Evolutionary conservation across 2,113 vertebrate genomes (phyloP).

Genomic region (Bagarius yarrelli): DNA sequence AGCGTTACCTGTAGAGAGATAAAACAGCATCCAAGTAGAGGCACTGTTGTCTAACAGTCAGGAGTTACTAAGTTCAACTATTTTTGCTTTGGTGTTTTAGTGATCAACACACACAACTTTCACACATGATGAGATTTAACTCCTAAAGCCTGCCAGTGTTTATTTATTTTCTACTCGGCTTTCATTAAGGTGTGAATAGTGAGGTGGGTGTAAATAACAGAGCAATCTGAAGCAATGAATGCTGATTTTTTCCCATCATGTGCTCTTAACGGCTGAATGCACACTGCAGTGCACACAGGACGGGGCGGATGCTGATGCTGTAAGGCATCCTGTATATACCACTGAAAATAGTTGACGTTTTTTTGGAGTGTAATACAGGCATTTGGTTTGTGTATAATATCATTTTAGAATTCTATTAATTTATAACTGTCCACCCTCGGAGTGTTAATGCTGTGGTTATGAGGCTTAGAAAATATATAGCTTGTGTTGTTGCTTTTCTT

Average conservation of each 20-base stretch:
- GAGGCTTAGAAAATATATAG: neutral
- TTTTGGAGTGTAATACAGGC: neutral
- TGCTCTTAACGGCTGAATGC: constrained; percentile 43
- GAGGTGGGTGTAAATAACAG: constrained; percentile 35
- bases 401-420: neutral
- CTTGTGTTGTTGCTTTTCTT: neutral
- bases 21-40: constrained; percentile 42
- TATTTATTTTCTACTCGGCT: constrained; percentile 28
- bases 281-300: constrained; percentile 25
- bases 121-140: constrained; percentile 20
- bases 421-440: neutral
- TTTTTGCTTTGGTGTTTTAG: constrained; percentile 14
- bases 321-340: constrained; percentile 8
- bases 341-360: constrained; percentile 22
- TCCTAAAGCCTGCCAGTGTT: constrained; percentile 45
- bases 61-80: constrained; percentile 15
- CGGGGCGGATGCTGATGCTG: neutral
- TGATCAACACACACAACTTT: constrained; percentile 23
- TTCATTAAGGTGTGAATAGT: constrained; percentile 39
- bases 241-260: constrained; percentile 46
- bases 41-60: neutral
- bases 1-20: constrained; percentile 50
- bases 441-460: neutral
- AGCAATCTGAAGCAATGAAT: constrained; percentile 47
- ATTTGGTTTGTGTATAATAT: neutral